phyloP scores from a whole-genome alignment of 1,140 invertebrate genomes.

The Hesperophylax magnus region DNA sequence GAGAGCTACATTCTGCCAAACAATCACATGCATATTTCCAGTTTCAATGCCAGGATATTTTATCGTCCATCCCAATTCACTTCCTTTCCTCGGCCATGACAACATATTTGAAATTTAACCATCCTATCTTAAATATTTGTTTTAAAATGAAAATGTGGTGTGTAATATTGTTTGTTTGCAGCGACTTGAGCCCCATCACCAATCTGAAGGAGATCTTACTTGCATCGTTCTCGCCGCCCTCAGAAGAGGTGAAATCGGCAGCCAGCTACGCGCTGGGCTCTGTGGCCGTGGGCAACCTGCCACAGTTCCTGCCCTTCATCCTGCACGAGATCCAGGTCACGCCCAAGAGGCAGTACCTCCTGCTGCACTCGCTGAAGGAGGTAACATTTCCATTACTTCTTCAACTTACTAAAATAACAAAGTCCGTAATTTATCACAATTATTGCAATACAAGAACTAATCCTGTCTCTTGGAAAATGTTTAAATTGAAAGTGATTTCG shows the following conservation, averaged over 20 bases:
- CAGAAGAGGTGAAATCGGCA: slow-evolving; percentile 94
- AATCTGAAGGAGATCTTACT: slow-evolving; percentile 83
- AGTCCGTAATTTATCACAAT: no score
- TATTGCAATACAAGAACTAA: background rate
- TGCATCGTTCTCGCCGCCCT: slow-evolving; percentile 82
- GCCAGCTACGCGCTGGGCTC: slow-evolving; percentile 97
- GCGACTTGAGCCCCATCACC: slow-evolving; percentile 86
- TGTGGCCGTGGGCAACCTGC: slow-evolving; percentile 94
- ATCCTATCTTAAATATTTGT: no score
- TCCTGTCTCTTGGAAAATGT: background rate
- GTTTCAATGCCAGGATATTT: no score
- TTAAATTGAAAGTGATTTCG: background rate
- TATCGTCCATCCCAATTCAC: no score
- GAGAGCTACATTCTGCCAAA: no score
- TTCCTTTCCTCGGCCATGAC: no score
- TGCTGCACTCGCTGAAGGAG: slow-evolving; percentile 98
- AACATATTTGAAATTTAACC: no score
- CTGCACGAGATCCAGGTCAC: slow-evolving; percentile 94
- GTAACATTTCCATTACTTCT: slow-evolving; percentile 66
- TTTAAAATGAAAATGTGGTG: no score
- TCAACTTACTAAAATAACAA: no score
- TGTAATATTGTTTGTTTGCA: slow-evolving; percentile 64
- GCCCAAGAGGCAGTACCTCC: slow-evolving; percentile 94
- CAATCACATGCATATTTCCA: no score
- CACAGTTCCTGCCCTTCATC: slow-evolving; percentile 95